Evolutionary conservation across 1,140 invertebrate genomes (phyloP).

Genomic region (Formica exsecta): DNA sequence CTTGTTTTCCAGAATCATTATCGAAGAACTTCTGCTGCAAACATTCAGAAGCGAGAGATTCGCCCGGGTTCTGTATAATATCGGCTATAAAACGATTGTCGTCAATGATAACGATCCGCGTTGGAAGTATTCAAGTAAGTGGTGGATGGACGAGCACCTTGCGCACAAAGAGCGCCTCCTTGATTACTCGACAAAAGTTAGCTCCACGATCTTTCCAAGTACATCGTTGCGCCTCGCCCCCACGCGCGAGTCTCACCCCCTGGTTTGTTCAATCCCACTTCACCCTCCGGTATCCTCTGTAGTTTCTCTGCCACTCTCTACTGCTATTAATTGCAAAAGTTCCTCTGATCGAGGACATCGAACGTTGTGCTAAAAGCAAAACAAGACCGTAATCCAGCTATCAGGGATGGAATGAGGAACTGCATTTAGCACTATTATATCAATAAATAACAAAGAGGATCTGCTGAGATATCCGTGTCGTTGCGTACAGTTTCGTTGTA

Average conservation of each 20-base stretch:
- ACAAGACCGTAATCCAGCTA: constrained; percentile 47
- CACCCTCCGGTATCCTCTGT: constrained; percentile 21
- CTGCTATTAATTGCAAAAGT: constrained; percentile 70
- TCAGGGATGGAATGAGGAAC: constrained; percentile 30
- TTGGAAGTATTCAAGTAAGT: constrained; percentile 62
- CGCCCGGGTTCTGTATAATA: constrained; percentile 33
- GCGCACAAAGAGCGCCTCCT: constrained; percentile 68
- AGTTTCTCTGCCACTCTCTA: constrained; percentile 60
- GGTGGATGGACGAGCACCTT: constrained; percentile 63
- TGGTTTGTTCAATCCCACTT: constrained; percentile 48
- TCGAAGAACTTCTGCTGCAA: constrained; percentile 40
- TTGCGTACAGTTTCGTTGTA: too few species aligned
- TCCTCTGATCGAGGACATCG: constrained; percentile 64
- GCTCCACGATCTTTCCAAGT: constrained; percentile 66
- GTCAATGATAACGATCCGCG: constrained; percentile 40
- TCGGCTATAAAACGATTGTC: constrained; percentile 40
- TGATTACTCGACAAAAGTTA: constrained; percentile 71
- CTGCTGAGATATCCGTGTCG: too few species aligned
- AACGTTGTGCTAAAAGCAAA: constrained; percentile 57
- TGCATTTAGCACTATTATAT: constrained; percentile 20
- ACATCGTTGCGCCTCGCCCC: constrained; percentile 20
- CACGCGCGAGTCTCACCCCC: not conserved
- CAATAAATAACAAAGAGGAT: constrained; percentile 30
- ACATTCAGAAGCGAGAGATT: constrained; percentile 47
- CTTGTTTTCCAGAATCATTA: constrained; percentile 63